Percentiles rank a stretch among this genome's conserved stretches.
Conservation (phyloP, 2,888 invertebrate species). For the Drosophila tanythrix region DNA sequence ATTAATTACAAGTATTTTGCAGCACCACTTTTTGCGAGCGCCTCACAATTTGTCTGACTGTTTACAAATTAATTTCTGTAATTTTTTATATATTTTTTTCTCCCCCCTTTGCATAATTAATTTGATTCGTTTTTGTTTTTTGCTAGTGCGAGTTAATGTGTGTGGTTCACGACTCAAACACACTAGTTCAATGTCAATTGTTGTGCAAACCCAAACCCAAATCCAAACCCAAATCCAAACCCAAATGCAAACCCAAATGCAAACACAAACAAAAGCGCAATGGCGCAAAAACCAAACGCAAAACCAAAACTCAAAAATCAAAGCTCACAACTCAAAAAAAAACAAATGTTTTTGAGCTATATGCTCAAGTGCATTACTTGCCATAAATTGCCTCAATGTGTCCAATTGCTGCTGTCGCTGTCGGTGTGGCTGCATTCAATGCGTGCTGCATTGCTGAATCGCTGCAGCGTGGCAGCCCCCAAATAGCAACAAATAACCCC, state of each 20-base stretch:
- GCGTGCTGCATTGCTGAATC: slow-evolving; percentile 23
- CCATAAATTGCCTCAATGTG: slow-evolving; percentile 53
- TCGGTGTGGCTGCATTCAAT: slow-evolving; percentile 19
- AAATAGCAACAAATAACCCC: slow-evolving; percentile 27
- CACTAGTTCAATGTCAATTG: slow-evolving; percentile 72
- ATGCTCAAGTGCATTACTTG: slow-evolving; percentile 57
- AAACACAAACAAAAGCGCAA: slow-evolving; percentile 22
- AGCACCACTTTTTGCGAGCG: slow-evolving; percentile 19
- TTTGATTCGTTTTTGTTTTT: slow-evolving; percentile 19
- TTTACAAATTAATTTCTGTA: slow-evolving; percentile 45
- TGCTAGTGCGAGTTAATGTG: slow-evolving; percentile 28
- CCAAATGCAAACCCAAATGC: slow-evolving; percentile 17
- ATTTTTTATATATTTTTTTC: slow-evolving; percentile 35
- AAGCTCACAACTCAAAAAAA: slow-evolving; percentile 15
- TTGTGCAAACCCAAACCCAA: slow-evolving; percentile 35
- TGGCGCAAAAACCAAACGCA: slow-evolving; percentile 3
- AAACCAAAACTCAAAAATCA: slow-evolving; percentile 8
- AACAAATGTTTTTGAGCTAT: slow-evolving; percentile 17
- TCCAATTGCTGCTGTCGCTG: slow-evolving; percentile 12
- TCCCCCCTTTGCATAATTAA: slow-evolving; percentile 39
- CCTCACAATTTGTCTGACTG: slow-evolving; percentile 56
- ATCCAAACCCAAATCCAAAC: slow-evolving; percentile 6
- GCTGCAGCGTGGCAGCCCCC: background rate
- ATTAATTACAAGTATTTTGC: slow-evolving; percentile 66
- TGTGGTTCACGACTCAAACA: slow-evolving; percentile 42